Evolutionary conservation across 35 echinoderm and acorn worm genomes (phyloP).

Genomic region (Anneissia japonica): DNA sequence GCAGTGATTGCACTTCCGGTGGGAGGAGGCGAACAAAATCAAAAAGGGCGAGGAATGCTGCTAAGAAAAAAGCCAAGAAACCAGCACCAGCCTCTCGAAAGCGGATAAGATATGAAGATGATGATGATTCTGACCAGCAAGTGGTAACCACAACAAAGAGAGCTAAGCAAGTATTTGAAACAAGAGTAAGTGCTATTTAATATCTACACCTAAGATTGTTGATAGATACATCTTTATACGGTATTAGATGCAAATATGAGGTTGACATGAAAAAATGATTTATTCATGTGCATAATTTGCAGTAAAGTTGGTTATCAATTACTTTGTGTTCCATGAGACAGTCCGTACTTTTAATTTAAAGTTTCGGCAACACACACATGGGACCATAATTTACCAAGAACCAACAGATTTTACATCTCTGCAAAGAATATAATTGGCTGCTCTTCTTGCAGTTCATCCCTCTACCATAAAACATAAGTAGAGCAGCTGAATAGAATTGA

Average conservation of each 20-base stretch:
- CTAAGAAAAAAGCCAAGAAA: background rate
- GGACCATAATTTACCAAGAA: too few species aligned
- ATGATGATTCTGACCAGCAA: background rate
- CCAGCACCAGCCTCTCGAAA: background rate
- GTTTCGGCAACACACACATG: too few species aligned
- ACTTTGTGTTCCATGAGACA: too few species aligned
- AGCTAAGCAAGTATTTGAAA: background rate
- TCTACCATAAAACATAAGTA: too few species aligned
- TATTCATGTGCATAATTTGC: too few species aligned
- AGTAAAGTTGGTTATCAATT: too few species aligned
- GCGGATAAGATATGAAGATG: background rate
- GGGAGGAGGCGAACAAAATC: background rate
- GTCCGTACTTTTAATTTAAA: too few species aligned
- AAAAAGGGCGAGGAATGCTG: background rate
- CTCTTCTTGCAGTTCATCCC: too few species aligned
- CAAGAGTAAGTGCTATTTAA: background rate
- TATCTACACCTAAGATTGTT: background rate
- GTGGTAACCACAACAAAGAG: background rate
- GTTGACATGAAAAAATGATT: background rate
- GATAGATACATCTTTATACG: background rate
- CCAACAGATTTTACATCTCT: too few species aligned
- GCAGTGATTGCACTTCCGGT: slow-evolving; percentile 6
- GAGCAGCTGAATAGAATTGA: too few species aligned
- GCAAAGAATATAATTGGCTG: too few species aligned
- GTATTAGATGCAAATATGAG: background rate